phyloP scores from a whole-genome alignment of 1,140 invertebrate species.

The Hylyphantes graminicola region DNA sequence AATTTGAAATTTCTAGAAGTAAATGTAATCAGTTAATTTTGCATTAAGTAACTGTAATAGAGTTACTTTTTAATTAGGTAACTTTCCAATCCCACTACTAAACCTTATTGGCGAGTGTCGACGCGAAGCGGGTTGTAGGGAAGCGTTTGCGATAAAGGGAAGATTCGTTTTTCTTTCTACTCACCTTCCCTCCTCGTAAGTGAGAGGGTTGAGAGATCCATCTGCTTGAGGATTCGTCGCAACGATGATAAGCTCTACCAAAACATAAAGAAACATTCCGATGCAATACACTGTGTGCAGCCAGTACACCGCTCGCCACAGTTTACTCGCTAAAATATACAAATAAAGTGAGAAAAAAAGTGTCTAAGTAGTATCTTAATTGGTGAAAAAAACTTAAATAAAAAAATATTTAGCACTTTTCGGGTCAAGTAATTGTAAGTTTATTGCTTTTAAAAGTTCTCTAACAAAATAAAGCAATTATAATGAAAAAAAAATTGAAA shows the following conservation, averaged over 20 bases:
- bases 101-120: no score
- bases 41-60: no score
- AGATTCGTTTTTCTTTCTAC: not conserved
- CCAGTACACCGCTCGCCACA: slow-evolving; percentile 24
- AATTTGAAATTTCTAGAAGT: no score
- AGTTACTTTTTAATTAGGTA: no score
- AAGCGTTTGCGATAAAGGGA: not conserved
- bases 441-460: no score
- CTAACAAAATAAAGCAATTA: no score
- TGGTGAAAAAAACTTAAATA: not conserved
- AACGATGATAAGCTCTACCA: slow-evolving; percentile 26
- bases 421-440: no score
- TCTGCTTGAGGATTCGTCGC: slow-evolving; percentile 40
- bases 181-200: slow-evolving; percentile 55
- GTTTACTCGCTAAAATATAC: slow-evolving; percentile 7
- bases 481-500: no score
- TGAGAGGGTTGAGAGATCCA: slow-evolving; percentile 48
- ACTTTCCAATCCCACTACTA: no score
- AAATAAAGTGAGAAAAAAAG: not conserved
- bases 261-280: slow-evolving; percentile 48
- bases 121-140: no score
- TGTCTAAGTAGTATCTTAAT: not conserved
- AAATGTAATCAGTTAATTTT: no score
- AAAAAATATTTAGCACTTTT: not conserved
- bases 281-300: slow-evolving; percentile 29